Conservation (phyloP, 2,888 invertebrate genomes). For the Priocnemis perturbator region DNA sequence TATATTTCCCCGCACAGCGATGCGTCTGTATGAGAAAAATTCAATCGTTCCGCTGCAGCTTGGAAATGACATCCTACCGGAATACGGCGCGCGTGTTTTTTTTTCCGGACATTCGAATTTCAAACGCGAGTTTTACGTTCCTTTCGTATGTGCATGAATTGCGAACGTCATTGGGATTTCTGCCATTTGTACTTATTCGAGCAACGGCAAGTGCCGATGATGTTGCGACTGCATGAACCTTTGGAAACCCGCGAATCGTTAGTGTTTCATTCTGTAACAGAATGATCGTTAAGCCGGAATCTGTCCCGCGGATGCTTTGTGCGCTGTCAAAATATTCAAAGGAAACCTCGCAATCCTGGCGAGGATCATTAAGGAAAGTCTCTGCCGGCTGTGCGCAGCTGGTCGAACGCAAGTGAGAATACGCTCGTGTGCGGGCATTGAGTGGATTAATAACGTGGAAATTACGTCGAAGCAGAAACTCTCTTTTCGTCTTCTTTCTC, state of each 20-base stretch:
- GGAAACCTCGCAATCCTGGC: not conserved
- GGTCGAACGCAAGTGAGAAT: constrained; percentile 45
- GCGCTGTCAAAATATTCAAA: too few species aligned
- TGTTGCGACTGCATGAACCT: too few species aligned
- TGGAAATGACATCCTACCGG: not conserved
- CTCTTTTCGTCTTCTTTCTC: constrained; percentile 14
- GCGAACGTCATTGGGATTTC: too few species aligned
- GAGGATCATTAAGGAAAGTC: constrained; percentile 38
- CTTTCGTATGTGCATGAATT: too few species aligned
- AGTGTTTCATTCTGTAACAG: too few species aligned
- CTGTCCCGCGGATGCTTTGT: too few species aligned
- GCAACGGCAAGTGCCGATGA: too few species aligned
- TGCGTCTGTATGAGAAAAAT: not conserved
- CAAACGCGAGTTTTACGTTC: too few species aligned
- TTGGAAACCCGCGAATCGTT: too few species aligned
- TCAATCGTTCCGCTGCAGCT: not conserved
- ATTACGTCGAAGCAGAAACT: constrained; percentile 37
- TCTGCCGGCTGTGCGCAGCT: constrained; percentile 47
- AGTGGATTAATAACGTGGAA: constrained; percentile 54
- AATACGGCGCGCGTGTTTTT: not conserved
- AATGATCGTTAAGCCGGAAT: too few species aligned
- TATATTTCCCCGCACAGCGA: not conserved
- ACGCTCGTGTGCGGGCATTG: constrained; percentile 21
- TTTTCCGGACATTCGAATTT: not conserved
- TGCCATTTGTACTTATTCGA: too few species aligned